Percentiles rank a stretch among this genome's conserved stretches.
phyloP scores from a whole-genome alignment of 1,140 invertebrate species.

The Drosophila pseudoobscura region DNA sequence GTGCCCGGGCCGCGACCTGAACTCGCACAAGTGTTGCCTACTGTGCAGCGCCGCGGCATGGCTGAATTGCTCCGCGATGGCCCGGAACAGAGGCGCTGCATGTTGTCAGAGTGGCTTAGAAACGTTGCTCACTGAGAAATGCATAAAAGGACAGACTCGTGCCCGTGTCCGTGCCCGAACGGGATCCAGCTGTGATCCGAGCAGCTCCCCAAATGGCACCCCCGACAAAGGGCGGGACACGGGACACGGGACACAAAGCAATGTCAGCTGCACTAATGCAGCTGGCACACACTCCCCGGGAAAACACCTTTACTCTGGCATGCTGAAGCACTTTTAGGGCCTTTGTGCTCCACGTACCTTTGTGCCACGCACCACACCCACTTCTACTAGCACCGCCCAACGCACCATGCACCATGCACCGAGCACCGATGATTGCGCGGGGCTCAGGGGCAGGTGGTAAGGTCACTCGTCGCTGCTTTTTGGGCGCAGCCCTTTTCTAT shows the following conservation, averaged over 20 bases:
- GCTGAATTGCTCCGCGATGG: slow-evolving; percentile 24
- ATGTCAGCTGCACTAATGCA: slow-evolving; percentile 48
- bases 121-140: slow-evolving; percentile 42
- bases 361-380: not conserved
- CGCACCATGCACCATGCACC: no score
- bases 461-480: not conserved
- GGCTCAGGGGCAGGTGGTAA: slow-evolving; percentile 9
- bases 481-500: not conserved
- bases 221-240: no score
- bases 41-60: slow-evolving; percentile 36
- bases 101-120: slow-evolving; percentile 58
- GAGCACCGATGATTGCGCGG: no score
- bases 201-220: not conserved
- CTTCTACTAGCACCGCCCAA: not conserved
- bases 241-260: slow-evolving; percentile 20
- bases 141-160: slow-evolving; percentile 45
- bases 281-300: slow-evolving; percentile 12
- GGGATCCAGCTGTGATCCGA: slow-evolving; percentile 21
- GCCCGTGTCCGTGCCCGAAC: not conserved
- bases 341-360: slow-evolving; percentile 23
- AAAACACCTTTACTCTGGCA: slow-evolving; percentile 8
- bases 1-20: slow-evolving; percentile 4
- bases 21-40: slow-evolving; percentile 43
- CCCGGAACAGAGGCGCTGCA: slow-evolving; percentile 23
- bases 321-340: slow-evolving; percentile 38